These are phyloP conservation scores for Corynorhinus townsendii DNA, from an alignment of 2,113 vertebrate species.

Conservation along the genomic window DNA sequence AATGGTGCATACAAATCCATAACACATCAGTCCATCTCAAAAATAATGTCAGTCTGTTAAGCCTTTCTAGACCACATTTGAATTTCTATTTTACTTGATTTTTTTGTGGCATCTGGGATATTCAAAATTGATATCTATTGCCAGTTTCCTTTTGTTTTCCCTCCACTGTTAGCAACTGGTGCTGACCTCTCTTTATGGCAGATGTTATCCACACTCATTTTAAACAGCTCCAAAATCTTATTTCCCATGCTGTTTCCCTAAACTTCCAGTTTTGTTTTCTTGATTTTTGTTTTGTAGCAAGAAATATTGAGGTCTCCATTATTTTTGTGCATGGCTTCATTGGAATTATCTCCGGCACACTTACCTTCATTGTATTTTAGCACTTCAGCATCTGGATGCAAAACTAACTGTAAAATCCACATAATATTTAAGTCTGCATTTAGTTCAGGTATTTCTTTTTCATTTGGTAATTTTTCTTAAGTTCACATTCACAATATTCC, in stretches of 20 bases:
- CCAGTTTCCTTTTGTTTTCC: background rate
- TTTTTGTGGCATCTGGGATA: background rate
- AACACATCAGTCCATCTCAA: background rate
- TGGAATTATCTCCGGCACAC: background rate
- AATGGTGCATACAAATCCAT: background rate
- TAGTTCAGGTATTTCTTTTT: constrained; percentile 32
- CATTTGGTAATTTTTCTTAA: constrained; percentile 23
- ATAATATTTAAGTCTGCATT: constrained; percentile 33
- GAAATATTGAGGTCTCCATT: constrained; percentile 21
- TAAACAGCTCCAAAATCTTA: background rate
- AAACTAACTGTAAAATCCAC: constrained; percentile 31
- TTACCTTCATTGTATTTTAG: constrained; percentile 33
- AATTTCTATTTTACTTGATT: background rate
- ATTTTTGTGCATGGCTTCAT: background rate
- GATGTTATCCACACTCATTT: background rate
- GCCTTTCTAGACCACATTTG: background rate
- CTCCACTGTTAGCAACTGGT: background rate
- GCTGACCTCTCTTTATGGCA: background rate
- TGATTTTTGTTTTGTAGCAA: background rate
- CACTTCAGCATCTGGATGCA: background rate
- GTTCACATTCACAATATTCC: background rate
- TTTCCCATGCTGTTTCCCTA: background rate
- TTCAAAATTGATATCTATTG: background rate
- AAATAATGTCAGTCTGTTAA: background rate
- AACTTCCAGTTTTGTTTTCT: background rate